Conservation (phyloP, 2,888 invertebrate genomes). For the Diabrotica balteata region DNA sequence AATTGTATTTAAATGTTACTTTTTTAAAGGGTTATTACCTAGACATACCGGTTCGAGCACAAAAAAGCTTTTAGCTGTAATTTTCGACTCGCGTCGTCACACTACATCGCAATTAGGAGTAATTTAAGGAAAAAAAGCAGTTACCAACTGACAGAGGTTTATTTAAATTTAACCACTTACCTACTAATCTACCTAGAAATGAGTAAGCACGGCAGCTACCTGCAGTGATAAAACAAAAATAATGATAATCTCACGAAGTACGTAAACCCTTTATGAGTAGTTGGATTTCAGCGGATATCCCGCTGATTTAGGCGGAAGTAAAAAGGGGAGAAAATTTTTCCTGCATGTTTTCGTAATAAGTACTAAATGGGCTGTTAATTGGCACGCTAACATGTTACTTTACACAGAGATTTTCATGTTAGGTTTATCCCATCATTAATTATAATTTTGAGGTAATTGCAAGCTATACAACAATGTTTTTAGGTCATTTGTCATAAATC, state of each 20-base stretch:
- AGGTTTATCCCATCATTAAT: too few species aligned
- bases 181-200: slow-evolving; percentile 9
- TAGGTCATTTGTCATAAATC: too few species aligned
- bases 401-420: too few species aligned
- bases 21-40: too few species aligned
- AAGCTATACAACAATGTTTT: too few species aligned
- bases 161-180: slow-evolving; percentile 7
- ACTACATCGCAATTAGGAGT: slow-evolving; percentile 3
- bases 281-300: slow-evolving; percentile 1
- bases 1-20: too few species aligned
- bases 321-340: too few species aligned
- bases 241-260: slow-evolving; percentile 2
- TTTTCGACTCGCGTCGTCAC: slow-evolving; percentile 5
- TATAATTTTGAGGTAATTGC: too few species aligned
- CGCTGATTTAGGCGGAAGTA: neutral
- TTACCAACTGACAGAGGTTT: slow-evolving; percentile 7
- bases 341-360: too few species aligned
- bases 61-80: slow-evolving; percentile 9
- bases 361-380: too few species aligned
- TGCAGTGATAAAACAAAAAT: slow-evolving; percentile 5
- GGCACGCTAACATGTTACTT: too few species aligned
- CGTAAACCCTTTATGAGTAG: slow-evolving; percentile 8
- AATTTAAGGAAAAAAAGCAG: slow-evolving; percentile 8
- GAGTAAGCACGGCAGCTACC: slow-evolving; percentile 1
- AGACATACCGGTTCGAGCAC: neutral